Base-by-base conservation (phyloP, 2,797 vertebrate genomes). In the Yasuhikotakia modesta region DNA sequence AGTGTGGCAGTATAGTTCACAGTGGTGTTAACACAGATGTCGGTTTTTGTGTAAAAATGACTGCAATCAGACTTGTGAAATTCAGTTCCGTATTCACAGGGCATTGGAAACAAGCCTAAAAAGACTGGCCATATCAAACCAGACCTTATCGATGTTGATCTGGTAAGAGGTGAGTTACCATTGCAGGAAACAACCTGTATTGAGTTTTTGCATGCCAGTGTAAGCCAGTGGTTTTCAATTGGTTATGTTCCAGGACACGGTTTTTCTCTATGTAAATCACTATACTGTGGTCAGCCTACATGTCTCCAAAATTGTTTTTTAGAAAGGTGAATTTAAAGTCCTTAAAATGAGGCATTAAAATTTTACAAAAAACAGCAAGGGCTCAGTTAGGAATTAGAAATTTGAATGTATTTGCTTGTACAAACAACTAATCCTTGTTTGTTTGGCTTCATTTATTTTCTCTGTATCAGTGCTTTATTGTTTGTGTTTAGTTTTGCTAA, bases 141-240 rank as follows among this genome's bases (percentile, higher is more conserved):
- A 86, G 97, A 97, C 88, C 96, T 99, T 78, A 99, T 99, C 75
- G 98, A 99, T 87, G 98, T 99, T 60, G 98, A 99, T 88, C 93
- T 99, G 87, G 96, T 99, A 68, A 93, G 97, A 96, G 98, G 98
- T 98, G 79, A 89, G 92, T n/a, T 43, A 43, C 30, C 12, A 6
- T 39, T 55, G 32, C n/a, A 35, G 11, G n/a, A 24, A 6, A 63
- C 10, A 50, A 63, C 30, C 74, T 74, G 58, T 58, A 12, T 16
- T 69, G 19, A 30, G 30, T 63, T 63, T 63, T 19, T 7, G 35
- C 32, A 39, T 19, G 8, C 24, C 39, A 10, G 39, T 30, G 10
- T 60, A 27, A 16, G 22, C 12, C 14, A 14, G 12, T 24, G 55
- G 10, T 24, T 21, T 8, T 11, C 8, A 55, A 5, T 3, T 24